A percentile compares a stretch with the other conserved stretches of the same genome.
phyloP scores from a whole-genome alignment of 2,888 invertebrate species.

The Gastracanthus pulcherrimus region DNA sequence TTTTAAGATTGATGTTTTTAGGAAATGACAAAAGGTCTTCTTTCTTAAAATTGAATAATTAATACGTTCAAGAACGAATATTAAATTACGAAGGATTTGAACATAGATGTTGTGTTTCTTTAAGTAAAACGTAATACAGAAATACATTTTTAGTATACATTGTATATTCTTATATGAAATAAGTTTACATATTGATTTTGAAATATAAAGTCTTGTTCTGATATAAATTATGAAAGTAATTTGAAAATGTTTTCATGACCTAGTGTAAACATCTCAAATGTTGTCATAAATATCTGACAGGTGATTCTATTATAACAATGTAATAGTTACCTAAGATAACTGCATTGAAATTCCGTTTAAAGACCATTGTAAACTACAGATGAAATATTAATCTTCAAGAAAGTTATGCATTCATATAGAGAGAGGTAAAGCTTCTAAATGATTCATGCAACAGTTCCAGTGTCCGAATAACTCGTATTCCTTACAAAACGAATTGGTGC shows the following conservation, averaged over 20 bases:
- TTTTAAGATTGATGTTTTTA: background rate
- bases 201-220: background rate
- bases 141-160: too few species aligned
- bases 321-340: background rate
- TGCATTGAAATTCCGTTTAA: background rate
- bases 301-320: too few species aligned
- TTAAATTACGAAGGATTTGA: too few species aligned
- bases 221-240: background rate
- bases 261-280: background rate
- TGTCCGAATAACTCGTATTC: background rate
- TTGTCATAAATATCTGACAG: too few species aligned
- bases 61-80: too few species aligned
- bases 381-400: conserved; percentile 17
- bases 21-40: too few species aligned
- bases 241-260: background rate
- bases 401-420: background rate
- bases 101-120: too few species aligned
- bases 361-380: background rate
- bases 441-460: background rate
- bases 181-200: too few species aligned
- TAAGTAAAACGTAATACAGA: too few species aligned
- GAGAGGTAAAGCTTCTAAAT: background rate
- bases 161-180: too few species aligned
- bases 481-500: background rate
- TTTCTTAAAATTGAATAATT: too few species aligned